Base-by-base conservation (phyloP, 2,888 invertebrate species). In the Augiades crinisus region DNA sequence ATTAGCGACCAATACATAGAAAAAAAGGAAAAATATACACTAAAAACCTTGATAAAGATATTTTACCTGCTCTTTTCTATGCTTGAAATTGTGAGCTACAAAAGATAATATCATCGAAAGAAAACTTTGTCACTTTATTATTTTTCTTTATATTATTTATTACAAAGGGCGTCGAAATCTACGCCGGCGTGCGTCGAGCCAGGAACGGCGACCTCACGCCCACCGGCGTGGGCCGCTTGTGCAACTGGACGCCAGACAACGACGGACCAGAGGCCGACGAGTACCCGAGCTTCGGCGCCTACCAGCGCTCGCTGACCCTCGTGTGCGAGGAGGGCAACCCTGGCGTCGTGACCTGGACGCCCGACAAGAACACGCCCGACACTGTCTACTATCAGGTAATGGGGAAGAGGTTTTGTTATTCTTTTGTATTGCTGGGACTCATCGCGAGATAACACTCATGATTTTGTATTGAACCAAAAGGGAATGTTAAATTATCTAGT, bases 301-400 rank as follows among this genome's bases (percentile, higher is more conserved):
- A 96, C 78, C 98, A 98, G 81, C 91, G 97, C 19, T 94, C 94
- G 0, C 82, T 98, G 13, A 94, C 95, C 12, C 90, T 98, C 1
- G 92, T 94, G 63, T 98, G 98, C 75, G 96, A 97, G 68, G 90
- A 91, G 53, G 97, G 97, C 2, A 94, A 94, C 65, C 96, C 97
- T 0, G 97, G 96, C 6, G 90, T 96, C 31, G 92, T 98, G 30
- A 93, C 94, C 56, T 98, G 97, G 96, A 95, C 94, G 0, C 98
- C 98, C 0, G 96, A 97, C 75, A 83, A 90, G 51, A 91, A 94
- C 63, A 98, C 98, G 0, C 98, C 98, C 0, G 95, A 98, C 74
- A 95, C 96, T 5, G 96, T 98, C 30, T 98, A 97, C 76, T 98
- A 98, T 78, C 98, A 96, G 92, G 96, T 95, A 76, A 62, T 2